These are phyloP conservation scores for Itoplectis maculator DNA, from an alignment of 2,888 invertebrate genomes.

Conservation along the genomic window DNA sequence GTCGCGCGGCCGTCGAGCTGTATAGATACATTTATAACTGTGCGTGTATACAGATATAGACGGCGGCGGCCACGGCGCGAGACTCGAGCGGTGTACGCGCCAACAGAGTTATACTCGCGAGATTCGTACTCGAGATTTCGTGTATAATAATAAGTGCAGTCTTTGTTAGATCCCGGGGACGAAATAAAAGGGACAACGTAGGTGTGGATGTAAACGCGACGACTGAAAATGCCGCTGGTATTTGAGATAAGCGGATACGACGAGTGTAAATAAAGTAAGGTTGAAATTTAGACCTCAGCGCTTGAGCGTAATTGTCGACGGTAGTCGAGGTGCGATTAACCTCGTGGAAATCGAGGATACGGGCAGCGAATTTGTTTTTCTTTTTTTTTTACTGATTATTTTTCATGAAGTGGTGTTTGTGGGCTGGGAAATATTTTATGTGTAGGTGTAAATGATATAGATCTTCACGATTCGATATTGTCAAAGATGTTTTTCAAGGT, in stretches of 20 bases:
- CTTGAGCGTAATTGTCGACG: not conserved
- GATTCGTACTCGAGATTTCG: constrained; percentile 44
- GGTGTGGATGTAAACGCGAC: constrained; percentile 5
- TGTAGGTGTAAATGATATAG: too few species aligned
- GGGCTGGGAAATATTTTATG: too few species aligned
- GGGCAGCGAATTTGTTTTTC: not conserved
- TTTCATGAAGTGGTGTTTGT: too few species aligned
- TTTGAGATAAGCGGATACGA: constrained; percentile 1
- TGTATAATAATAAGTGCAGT: constrained; percentile 20
- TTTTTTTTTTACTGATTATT: not conserved
- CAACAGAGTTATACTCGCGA: constrained; percentile 42
- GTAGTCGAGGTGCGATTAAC: not conserved
- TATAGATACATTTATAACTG: constrained; percentile 47
- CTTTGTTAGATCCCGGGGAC: constrained; percentile 7
- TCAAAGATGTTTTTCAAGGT: too few species aligned
- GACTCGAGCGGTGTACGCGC: constrained; percentile 5
- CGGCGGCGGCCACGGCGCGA: not conserved
- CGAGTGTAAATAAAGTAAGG: not conserved
- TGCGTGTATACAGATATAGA: constrained; percentile 31
- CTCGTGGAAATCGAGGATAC: not conserved
- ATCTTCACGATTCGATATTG: too few species aligned
- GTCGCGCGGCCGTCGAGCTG: constrained; percentile 40
- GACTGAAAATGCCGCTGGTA: not conserved
- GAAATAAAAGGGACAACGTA: constrained; percentile 5
- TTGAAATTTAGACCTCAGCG: not conserved